A percentile compares a stretch with the other conserved stretches of the same genome.
phyloP scores from a whole-genome alignment of 2,888 invertebrate species.

The Zeuzera pyrina region DNA sequence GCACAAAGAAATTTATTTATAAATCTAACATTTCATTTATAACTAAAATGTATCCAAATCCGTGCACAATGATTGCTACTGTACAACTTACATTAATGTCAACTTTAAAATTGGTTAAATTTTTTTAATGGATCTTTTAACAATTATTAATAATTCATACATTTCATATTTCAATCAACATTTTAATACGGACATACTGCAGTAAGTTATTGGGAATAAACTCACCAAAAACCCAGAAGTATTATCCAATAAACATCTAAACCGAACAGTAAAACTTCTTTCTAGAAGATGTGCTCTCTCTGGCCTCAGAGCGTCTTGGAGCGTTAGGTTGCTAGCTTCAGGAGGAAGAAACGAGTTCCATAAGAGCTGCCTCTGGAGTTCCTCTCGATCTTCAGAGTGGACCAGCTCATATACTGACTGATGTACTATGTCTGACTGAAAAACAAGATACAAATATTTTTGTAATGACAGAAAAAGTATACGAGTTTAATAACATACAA shows the following conservation, averaged over 20 bases:
- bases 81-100: too few relatives aligned
- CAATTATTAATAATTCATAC: too few relatives aligned
- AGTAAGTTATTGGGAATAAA: slow-evolving; percentile 7
- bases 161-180: too few relatives aligned
- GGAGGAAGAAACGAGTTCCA: slow-evolving; percentile 95
- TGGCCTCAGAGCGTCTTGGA: slow-evolving; percentile 91
- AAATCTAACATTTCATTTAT: too few relatives aligned
- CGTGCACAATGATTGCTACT: too few relatives aligned
- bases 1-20: too few relatives aligned
- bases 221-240: slow-evolving; percentile 99
- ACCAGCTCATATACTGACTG: slow-evolving; percentile 99
- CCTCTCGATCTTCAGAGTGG: slow-evolving; percentile 98
- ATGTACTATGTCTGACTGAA: slow-evolving; percentile 99
- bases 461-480: slow-evolving; percentile 24
- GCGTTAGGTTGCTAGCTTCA: slow-evolving; percentile 79
- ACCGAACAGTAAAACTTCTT: slow-evolving; percentile 97
- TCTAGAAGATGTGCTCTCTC: slow-evolving; percentile 93
- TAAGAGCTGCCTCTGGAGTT: slow-evolving; percentile 93
- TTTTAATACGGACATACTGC: too few relatives aligned
- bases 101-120: too few relatives aligned
- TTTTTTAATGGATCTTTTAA: too few relatives aligned
- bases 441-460: slow-evolving; percentile 22
- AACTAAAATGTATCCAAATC: too few relatives aligned
- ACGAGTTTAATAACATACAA: too few relatives aligned
- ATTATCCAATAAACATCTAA: slow-evolving; percentile 98